A percentile compares a stretch with the other conserved stretches of the same genome.
Evolutionary conservation across 2,113 vertebrate genomes (phyloP).

Genomic region (Coturnix japonica): DNA sequence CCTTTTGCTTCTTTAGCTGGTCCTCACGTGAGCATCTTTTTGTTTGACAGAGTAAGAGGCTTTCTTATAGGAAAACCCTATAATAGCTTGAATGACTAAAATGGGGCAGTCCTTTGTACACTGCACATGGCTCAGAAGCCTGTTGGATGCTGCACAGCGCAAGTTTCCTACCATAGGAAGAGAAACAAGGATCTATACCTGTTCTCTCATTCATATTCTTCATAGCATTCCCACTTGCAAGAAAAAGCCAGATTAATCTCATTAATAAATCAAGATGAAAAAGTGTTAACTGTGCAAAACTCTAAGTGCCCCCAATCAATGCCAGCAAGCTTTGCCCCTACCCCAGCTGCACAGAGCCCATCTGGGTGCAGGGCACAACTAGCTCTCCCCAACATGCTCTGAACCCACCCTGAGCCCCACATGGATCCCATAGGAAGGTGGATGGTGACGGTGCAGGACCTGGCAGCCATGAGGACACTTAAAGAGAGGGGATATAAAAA

Average conservation of each 20-base stretch:
- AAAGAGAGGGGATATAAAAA: constrained; percentile 11
- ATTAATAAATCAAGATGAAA: neutral
- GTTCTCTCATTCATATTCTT: neutral
- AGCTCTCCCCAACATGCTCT: neutral
- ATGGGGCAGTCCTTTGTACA: neutral
- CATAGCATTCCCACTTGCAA: neutral
- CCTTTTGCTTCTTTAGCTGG: neutral
- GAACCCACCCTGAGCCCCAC: accelerated
- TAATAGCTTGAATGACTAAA: neutral
- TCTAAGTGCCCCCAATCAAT: neutral
- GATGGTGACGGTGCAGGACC: accelerated
- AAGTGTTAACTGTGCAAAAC: neutral
- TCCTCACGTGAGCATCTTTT: neutral
- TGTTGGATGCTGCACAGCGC: neutral
- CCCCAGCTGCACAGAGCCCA: neutral
- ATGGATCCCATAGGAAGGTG: accelerated
- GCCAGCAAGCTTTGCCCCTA: neutral
- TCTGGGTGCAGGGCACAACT: neutral
- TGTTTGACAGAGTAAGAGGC: neutral
- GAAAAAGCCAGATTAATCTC: neutral
- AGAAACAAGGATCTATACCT: neutral
- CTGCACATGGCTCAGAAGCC: neutral
- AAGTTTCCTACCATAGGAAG: neutral
- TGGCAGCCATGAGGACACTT: neutral
- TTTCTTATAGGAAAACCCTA: neutral